These are phyloP conservation scores for Podiceps cristatus DNA, from an alignment of 2,113 vertebrate species.

Conservation along the genomic window DNA sequence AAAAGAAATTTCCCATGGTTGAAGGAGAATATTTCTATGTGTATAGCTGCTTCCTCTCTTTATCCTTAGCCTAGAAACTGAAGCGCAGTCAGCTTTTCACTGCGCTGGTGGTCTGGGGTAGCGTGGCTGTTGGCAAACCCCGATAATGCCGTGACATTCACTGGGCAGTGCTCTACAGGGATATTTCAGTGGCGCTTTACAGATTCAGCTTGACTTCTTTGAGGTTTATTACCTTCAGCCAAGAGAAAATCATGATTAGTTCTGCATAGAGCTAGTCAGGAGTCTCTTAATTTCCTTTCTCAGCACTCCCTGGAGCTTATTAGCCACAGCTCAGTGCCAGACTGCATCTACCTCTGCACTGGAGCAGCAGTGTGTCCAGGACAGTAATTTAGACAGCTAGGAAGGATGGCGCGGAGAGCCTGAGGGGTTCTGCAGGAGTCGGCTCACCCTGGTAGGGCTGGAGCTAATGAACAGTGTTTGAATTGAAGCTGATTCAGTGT, in stretches of 20 bases:
- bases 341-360: not conserved
- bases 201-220: slow-evolving; percentile 9
- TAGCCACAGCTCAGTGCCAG: slow-evolving; percentile 49
- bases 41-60: not conserved
- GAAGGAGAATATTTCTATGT: not conserved
- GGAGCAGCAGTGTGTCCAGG: not conserved
- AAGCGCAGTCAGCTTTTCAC: not conserved
- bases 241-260: slow-evolving; percentile 10
- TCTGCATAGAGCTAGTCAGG: not conserved
- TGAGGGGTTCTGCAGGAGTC: slow-evolving; percentile 18
- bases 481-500: not conserved
- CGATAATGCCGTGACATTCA: not conserved
- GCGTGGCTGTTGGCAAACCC: not conserved
- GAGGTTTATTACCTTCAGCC: slow-evolving; percentile 43
- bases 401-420: not conserved
- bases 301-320: slow-evolving; percentile 37
- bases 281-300: slow-evolving; percentile 42
- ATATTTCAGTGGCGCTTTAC: not conserved
- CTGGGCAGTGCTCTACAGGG: not conserved
- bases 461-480: not conserved
- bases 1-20: not conserved
- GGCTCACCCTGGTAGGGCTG: not conserved
- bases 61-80: not conserved
- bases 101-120: not conserved
- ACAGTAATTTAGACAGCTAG: slow-evolving; percentile 17